Conservation (phyloP, 2,797 vertebrate genomes). For the Molossus molossus region DNA sequence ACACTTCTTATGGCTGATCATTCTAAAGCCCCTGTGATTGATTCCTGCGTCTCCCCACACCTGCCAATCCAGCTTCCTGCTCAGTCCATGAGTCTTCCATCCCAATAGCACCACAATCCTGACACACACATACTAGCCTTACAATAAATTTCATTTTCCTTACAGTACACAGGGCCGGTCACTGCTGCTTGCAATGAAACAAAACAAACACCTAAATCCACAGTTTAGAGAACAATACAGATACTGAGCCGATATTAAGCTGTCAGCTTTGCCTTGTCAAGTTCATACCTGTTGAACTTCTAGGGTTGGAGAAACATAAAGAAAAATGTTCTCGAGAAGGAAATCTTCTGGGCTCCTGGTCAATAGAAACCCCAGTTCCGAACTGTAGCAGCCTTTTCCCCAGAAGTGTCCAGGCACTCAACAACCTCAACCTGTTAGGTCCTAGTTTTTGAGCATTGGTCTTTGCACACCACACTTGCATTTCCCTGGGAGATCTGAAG, state of each 20-base stretch:
- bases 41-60: neutral
- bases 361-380: neutral
- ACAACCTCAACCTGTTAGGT: neutral
- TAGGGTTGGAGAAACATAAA: conserved; percentile 21
- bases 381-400: neutral
- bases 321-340: neutral
- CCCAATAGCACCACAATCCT: neutral
- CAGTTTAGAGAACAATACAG: neutral
- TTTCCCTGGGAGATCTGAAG: neutral
- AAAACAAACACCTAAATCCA: conserved; percentile 19
- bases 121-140: neutral
- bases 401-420: neutral
- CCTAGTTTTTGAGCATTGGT: neutral
- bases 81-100: neutral
- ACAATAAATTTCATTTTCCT: neutral
- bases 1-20: neutral
- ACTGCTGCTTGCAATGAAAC: neutral
- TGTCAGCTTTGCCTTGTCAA: neutral
- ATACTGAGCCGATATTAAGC: neutral
- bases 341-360: neutral
- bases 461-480: neutral
- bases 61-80: neutral
- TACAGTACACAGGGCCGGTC: neutral
- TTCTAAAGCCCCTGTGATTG: neutral
- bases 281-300: neutral